Evolutionary conservation across 2,797 vertebrate species (phyloP), one percentile per base, ranked within the genome.

Genomic region (Enteromius paludinosus): DNA sequence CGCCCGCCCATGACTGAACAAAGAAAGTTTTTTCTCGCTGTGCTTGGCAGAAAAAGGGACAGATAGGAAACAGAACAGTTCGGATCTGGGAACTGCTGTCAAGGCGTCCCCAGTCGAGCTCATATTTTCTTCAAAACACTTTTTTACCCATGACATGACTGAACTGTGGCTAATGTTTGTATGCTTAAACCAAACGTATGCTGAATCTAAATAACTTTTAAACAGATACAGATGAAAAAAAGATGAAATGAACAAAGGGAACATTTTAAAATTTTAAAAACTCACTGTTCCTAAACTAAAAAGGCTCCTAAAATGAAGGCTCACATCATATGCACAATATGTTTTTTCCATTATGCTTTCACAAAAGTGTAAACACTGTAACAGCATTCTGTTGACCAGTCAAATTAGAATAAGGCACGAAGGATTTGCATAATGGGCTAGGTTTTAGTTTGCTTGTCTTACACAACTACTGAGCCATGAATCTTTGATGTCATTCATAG

Each of bases 1-100:
- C 82, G 87, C 88, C 88, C 83, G 86, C 85, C 81, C 72, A 1
- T 35, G 71, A 86, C 79, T 47, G 65, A 84, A 84, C 72, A 77
- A 38, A 64, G 65, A 84, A 59, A 6, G 52, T 49, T 83, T 76
- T 82, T 76, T 81, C 61, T 82, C 49, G 18, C 10, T 41, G 7
- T 49, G 52, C 75, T 14, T 5, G 62, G 47, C 15, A 65, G 49
- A 83, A 76, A 81, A 79, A 4, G 56, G 52, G 71, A 76, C 80
- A 56, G 59, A 85, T 47, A 54, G 43, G 28, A 41, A 68, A 52
- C 59, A 61, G 68, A 75, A 80, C 3, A n/a, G n/a, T 70, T 41
- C 52, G 35, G 25, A 25, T 65, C 47, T 43, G 20, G 59, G 52
- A 45, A 61, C 5, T 52, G 49, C 54, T 17, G 14, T 61, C 20